Base-by-base conservation (phyloP, 2,888 invertebrate genomes). In the Agonum fuliginosum region DNA sequence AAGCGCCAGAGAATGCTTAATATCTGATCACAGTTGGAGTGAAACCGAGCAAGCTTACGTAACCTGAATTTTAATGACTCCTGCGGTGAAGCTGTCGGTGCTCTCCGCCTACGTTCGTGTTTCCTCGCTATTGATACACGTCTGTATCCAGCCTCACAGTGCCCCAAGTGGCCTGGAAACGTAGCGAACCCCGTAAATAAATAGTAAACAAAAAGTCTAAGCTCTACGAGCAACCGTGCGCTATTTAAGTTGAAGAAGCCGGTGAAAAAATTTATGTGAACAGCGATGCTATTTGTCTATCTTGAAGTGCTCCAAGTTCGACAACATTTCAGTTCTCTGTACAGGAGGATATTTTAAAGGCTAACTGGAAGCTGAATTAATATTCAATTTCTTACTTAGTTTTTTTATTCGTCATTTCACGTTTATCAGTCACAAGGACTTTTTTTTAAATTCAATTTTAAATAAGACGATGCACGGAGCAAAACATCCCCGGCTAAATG, bases 1-100 rank as follows among this genome's bases (percentile, higher is more conserved):
- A 75, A 75, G 67, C 67, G 75, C 24, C 75, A 48, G 48, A 75
- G 75, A 67, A 75, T 75, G 75, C 67, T 67, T 75, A 75, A 75
- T 75, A 75, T 75, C 75, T 75, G 75, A 75, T 75, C 75, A 67
- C 75, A 67, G 67, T 70, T 43, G 51, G 48, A 75, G 75, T 67
- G 51, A 67, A 67, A 67, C 51, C 67, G 22, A 34, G 67, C 67
- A 20, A 3, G 75, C 67, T 27, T 41, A 75, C 75, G 67, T 34
- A 37, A 58, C 41, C 67, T 75, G 75, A 75, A 75, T 75, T 75
- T 75, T 75, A 75, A 75, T 75, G 67, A 22, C 51, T 46, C 75
- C 20, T 51, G 48, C 34, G 67, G 46, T 67, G 34, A n/a, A 20
- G 43, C 46, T 43, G 70, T 46, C 43, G 46, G 24, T 43, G 27